Evolutionary conservation across 2,888 invertebrate species (phyloP).

Genomic region (Agrochola lota): DNA sequence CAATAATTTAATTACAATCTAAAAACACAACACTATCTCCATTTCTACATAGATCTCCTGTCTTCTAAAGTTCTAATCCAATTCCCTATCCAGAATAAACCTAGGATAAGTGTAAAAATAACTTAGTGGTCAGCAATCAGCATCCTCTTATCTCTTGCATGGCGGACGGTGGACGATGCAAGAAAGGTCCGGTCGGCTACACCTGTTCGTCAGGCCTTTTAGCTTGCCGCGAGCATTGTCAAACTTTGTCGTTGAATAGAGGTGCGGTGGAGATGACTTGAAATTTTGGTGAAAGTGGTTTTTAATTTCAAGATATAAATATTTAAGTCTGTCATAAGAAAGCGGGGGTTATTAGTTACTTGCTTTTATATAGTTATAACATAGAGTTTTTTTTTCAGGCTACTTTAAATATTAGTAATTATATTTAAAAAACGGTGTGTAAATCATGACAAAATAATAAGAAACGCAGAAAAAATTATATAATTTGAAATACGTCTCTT

Average conservation of each 20-base stretch:
- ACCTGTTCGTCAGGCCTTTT: conserved; percentile 88
- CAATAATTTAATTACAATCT: conserved; percentile 10
- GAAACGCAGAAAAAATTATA: too few species aligned
- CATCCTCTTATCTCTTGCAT: conserved; percentile 61
- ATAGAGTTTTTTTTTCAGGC: too few species aligned
- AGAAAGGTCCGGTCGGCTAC: conserved; percentile 79
- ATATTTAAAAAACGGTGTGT: background rate
- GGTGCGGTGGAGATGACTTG: conserved; percentile 62
- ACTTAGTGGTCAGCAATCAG: conserved; percentile 54
- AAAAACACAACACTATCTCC: conserved; percentile 18
- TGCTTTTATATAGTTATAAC: background rate
- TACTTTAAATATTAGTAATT: background rate
- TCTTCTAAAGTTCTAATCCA: conserved; percentile 29
- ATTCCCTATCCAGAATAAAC: conserved; percentile 48
- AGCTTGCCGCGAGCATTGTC: conserved; percentile 86
- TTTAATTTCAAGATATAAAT: background rate
- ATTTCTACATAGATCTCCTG: background rate
- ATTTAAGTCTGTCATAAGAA: background rate
- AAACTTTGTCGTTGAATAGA: conserved; percentile 73
- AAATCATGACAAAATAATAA: too few species aligned
- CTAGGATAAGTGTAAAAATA: conserved; percentile 58
- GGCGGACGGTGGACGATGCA: conserved; percentile 64
- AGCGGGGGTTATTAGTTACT: background rate
- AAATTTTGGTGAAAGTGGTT: background rate
- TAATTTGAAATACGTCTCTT: too few species aligned